These are phyloP conservation scores for Stenopsyche tienmushanensis DNA, from an alignment of 1,140 invertebrate species.

Conservation along the genomic window DNA sequence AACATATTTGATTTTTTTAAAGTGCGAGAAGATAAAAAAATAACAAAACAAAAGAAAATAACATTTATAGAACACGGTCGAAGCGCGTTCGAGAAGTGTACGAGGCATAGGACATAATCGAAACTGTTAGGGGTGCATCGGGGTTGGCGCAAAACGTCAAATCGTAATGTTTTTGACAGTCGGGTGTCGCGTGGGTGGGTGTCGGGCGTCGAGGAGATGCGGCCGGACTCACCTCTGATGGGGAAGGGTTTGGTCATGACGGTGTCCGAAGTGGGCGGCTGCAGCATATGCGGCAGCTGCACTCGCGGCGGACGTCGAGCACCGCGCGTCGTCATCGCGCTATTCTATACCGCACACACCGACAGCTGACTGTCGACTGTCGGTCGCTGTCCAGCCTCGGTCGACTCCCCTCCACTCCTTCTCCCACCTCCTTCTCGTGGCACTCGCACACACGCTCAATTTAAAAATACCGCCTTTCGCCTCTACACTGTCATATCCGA, in stretches of 20 bases:
- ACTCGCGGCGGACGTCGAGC: background rate
- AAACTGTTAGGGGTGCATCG: too few species aligned
- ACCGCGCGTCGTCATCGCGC: background rate
- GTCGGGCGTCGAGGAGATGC: background rate
- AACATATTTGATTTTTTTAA: too few species aligned
- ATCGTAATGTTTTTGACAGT: too few species aligned
- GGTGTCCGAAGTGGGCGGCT: constrained; percentile 74
- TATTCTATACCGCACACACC: background rate
- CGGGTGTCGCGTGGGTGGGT: background rate
- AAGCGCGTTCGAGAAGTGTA: too few species aligned
- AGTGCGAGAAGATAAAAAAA: too few species aligned
- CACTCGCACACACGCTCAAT: constrained; percentile 1
- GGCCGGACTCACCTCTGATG: constrained; percentile 64
- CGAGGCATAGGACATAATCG: too few species aligned
- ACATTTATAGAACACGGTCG: too few species aligned
- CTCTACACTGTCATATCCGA: too few species aligned
- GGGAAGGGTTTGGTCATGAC: constrained; percentile 85
- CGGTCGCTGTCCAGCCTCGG: background rate
- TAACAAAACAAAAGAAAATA: too few species aligned
- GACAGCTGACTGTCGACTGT: background rate
- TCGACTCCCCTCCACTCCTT: background rate
- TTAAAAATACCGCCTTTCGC: constrained; percentile 1
- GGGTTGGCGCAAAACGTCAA: too few species aligned
- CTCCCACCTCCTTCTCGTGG: background rate
- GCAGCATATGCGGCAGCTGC: constrained; percentile 60